Evolutionary conservation across 1,140 invertebrate genomes (phyloP).

Genomic region (Platorchestia sp.): DNA sequence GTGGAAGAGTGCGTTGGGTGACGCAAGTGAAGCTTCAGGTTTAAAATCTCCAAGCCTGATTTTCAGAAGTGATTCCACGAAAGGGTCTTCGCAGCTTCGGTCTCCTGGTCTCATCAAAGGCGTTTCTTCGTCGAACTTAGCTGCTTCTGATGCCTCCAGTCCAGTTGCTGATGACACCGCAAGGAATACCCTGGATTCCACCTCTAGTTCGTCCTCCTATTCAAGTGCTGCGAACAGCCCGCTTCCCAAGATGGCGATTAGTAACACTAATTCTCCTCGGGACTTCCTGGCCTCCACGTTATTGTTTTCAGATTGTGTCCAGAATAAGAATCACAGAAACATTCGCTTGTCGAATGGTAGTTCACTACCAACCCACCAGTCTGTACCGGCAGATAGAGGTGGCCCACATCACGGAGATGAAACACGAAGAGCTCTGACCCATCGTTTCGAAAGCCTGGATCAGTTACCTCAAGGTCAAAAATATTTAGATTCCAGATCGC

Average conservation of each 20-base stretch:
- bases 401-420: background rate
- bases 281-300: background rate
- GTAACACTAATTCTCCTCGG: background rate
- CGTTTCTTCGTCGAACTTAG: conserved; percentile 38
- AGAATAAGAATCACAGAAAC: background rate
- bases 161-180: background rate
- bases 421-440: background rate
- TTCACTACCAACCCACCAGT: background rate
- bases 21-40: conserved; percentile 13
- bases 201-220: conserved; percentile 1
- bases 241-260: background rate
- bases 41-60: conserved; percentile 33
- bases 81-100: background rate
- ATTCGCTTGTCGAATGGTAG: background rate
- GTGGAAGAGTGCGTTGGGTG: background rate
- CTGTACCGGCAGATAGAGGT: background rate
- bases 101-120: conserved; percentile 61
- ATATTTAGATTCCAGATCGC: background rate
- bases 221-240: background rate
- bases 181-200: background rate
- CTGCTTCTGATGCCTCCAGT: background rate
- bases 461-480: background rate
- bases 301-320: background rate
- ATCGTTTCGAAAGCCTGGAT: background rate
- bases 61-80: conserved; percentile 24